These are phyloP conservation scores for Wiebesia pumilae DNA, from an alignment of 1,140 invertebrate species.

Conservation along the genomic window DNA sequence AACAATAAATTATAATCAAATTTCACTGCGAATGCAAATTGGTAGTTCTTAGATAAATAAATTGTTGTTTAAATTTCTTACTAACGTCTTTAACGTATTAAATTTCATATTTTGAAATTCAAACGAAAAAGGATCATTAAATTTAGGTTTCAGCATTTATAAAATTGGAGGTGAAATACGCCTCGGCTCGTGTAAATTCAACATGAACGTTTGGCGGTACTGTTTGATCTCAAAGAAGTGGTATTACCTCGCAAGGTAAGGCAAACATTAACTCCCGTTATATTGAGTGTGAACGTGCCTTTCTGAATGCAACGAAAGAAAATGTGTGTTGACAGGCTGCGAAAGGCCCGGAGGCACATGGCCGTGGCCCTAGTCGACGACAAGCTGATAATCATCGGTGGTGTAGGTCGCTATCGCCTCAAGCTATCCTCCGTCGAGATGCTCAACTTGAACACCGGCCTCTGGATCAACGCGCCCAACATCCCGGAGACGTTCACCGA, in stretches of 20 bases:
- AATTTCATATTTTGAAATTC: background rate
- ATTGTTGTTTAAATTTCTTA: no score
- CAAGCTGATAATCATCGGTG: slow-evolving; percentile 58
- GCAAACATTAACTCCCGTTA: background rate
- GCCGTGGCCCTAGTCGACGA: slow-evolving; percentile 55
- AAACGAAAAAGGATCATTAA: background rate
- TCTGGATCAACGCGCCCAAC: slow-evolving; percentile 54
- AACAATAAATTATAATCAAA: no score
- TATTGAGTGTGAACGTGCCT: background rate
- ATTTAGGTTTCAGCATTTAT: slow-evolving; percentile 58
- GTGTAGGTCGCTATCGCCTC: slow-evolving; percentile 54
- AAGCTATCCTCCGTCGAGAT: slow-evolving; percentile 56
- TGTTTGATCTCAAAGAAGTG: slow-evolving; percentile 58
- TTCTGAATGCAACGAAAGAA: background rate
- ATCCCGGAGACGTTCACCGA: slow-evolving; percentile 57
- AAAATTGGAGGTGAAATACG: slow-evolving; percentile 58
- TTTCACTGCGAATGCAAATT: no score
- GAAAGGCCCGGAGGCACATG: slow-evolving; percentile 57
- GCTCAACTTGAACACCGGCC: slow-evolving; percentile 49
- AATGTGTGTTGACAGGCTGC: slow-evolving; percentile 45
- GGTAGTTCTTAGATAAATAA: no score
- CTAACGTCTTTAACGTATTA: no score
- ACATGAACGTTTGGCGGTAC: slow-evolving; percentile 58
- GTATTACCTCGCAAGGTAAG: slow-evolving; percentile 56
- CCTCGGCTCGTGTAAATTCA: slow-evolving; percentile 55